A percentile compares a stretch with the other conserved stretches of the same genome.
phyloP scores from a whole-genome alignment of 2,113 vertebrate genomes.

The Oryzias celebensis region DNA sequence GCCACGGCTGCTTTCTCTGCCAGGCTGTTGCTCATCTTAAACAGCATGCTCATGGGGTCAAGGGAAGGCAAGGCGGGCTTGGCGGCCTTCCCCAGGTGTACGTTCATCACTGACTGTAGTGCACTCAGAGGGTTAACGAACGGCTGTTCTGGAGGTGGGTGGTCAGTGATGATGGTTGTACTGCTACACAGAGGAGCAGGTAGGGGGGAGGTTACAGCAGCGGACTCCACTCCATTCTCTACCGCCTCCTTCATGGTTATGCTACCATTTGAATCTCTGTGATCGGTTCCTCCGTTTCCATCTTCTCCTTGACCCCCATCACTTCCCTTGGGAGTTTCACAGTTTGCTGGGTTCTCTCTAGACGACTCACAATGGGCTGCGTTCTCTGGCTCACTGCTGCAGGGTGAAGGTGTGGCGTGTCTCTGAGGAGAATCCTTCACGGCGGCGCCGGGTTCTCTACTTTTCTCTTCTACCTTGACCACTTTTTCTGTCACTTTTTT shows the following conservation, averaged over 20 bases:
- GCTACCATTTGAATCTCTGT: conserved; percentile 83
- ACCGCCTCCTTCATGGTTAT: conserved; percentile 77
- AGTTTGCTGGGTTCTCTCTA: conserved; percentile 77
- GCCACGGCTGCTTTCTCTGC: conserved; percentile 96
- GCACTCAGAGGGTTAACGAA: conserved; percentile 98
- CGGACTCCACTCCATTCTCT: conserved; percentile 88
- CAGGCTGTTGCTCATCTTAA: conserved; percentile 99
- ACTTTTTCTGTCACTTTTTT: conserved; percentile 98
- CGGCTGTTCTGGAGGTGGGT: conserved; percentile 94
- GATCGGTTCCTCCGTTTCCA: conserved; percentile 68
- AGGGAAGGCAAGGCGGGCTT: conserved; percentile 93
- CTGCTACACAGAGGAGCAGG: conserved; percentile 82
- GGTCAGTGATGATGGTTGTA: conserved; percentile 97
- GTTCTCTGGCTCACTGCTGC: conserved; percentile 88
- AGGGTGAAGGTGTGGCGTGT: conserved; percentile 87
- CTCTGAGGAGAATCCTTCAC: conserved; percentile 83
- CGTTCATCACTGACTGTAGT: conserved; percentile 98
- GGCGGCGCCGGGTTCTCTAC: conserved; percentile 84
- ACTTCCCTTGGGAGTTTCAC: conserved; percentile 81
- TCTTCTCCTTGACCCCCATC: conserved; percentile 69
- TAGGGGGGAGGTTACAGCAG: conserved; percentile 75
- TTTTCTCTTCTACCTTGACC: conserved; percentile 94
- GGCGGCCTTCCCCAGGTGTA: conserved; percentile 95
- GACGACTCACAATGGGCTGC: conserved; percentile 81
- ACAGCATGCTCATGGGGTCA: conserved; percentile 99